These are phyloP conservation scores for Grus americana DNA, from an alignment of 2,113 vertebrate genomes.

Conservation along the genomic window DNA sequence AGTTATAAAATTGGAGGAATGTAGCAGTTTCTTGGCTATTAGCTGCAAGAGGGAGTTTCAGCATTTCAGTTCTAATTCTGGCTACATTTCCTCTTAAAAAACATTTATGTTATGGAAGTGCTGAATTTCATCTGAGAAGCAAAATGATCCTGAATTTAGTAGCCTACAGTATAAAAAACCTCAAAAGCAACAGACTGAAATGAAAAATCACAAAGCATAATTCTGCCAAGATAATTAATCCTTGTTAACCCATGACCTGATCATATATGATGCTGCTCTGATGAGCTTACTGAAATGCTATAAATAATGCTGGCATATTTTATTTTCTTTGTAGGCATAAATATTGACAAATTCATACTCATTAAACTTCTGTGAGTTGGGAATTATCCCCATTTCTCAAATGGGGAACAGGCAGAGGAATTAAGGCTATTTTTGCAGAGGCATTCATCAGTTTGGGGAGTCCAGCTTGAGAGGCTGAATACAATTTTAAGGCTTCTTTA, in stretches of 20 bases:
- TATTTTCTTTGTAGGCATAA: constrained; percentile 62
- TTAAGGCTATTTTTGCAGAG: neutral
- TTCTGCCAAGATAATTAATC: constrained; percentile 60
- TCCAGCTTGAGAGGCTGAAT: neutral
- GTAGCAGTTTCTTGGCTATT: neutral
- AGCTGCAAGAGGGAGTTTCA: constrained; percentile 11
- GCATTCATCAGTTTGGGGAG: neutral
- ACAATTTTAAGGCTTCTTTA: neutral
- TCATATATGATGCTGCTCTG: constrained; percentile 31
- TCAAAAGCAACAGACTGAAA: constrained; percentile 36
- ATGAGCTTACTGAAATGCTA: constrained; percentile 20
- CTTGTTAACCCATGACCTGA: constrained; percentile 43
- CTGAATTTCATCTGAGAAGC: constrained; percentile 3
- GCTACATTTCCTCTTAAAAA: neutral
- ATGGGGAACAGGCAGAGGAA: neutral
- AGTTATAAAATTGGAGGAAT: neutral
- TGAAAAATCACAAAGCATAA: constrained; percentile 21
- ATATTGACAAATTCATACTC: constrained; percentile 62
- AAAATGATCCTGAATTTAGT: constrained; percentile 33
- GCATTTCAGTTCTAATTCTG: neutral
- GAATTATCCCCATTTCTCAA: constrained; percentile 25
- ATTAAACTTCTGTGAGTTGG: constrained; percentile 44
- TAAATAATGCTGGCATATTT: constrained; percentile 52
- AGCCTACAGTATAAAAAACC: neutral
- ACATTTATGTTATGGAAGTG: neutral